phyloP scores from a whole-genome alignment of 92 coral and sea anemone genomes.

The Porites cylindrica region DNA sequence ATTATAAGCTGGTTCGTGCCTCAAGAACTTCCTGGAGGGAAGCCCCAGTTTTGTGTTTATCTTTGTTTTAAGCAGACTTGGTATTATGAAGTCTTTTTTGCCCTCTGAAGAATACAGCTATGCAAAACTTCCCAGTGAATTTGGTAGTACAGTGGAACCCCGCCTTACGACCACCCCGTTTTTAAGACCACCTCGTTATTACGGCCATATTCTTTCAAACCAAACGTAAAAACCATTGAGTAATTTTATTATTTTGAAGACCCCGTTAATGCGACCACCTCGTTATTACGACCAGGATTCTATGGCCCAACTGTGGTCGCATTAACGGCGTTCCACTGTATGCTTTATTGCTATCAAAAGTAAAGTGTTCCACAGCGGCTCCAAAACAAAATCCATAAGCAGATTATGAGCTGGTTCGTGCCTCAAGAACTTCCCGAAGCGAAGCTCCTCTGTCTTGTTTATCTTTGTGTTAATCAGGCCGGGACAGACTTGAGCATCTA shows the following conservation, averaged over 20 bases:
- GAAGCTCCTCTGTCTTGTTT: background rate
- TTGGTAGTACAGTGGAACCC: no score
- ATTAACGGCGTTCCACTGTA: background rate
- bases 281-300: no score
- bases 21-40: background rate
- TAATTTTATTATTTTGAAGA: no score
- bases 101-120: no score
- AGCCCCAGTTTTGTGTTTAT: constrained; percentile 7
- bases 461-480: constrained; percentile 3
- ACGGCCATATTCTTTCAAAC: no score
- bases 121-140: no score
- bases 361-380: background rate
- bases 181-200: no score
- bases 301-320: no score
- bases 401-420: background rate
- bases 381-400: background rate
- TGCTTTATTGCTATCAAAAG: background rate
- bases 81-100: no score
- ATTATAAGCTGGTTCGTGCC: background rate
- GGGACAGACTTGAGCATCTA: background rate
- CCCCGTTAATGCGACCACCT: no score
- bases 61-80: background rate
- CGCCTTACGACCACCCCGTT: no score
- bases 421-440: background rate
- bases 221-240: no score